These are phyloP conservation scores for Dasypogon diadema DNA, from an alignment of 2,888 invertebrate genomes.

Conservation along the genomic window DNA sequence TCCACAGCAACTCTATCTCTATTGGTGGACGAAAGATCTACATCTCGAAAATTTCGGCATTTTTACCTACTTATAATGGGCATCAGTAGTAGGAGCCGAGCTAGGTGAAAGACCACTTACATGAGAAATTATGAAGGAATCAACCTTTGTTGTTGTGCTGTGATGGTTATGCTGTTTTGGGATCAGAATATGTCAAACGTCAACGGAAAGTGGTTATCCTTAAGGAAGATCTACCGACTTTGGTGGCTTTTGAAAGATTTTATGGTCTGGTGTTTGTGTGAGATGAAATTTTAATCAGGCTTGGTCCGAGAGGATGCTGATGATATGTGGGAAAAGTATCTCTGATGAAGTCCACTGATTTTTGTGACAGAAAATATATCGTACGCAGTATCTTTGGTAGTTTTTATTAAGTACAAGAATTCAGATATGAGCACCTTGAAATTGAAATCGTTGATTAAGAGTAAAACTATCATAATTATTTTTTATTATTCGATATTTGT, in stretches of 20 bases:
- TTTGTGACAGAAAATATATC: conserved; percentile 6
- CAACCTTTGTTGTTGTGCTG: conserved; percentile 48
- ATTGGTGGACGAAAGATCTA: conserved; percentile 46
- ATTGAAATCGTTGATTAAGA: no score
- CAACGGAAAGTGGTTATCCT: conserved; percentile 54
- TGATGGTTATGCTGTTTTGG: conserved; percentile 51
- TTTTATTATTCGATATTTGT: no score
- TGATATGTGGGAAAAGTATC: conserved; percentile 51
- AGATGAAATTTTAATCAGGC: conserved; percentile 55
- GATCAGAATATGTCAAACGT: conserved; percentile 56
- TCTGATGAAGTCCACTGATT: conserved; percentile 7
- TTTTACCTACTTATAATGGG: conserved; percentile 37
- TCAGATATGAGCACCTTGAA: no score
- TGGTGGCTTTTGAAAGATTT: conserved; percentile 50
- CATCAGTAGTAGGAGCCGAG: conserved; percentile 37
- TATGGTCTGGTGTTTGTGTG: conserved; percentile 50
- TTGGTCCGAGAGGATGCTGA: conserved; percentile 16
- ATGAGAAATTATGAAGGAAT: conserved; percentile 52
- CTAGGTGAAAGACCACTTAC: conserved; percentile 49
- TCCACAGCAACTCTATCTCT: conserved; percentile 42
- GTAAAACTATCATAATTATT: no score
- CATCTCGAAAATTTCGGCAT: conserved; percentile 17
- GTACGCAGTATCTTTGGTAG: no score
- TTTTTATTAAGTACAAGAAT: no score
- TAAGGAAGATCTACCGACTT: conserved; percentile 53